Evolutionary conservation across 2,888 invertebrate genomes (phyloP).

Genomic region (Herminia tarsipennalis): DNA sequence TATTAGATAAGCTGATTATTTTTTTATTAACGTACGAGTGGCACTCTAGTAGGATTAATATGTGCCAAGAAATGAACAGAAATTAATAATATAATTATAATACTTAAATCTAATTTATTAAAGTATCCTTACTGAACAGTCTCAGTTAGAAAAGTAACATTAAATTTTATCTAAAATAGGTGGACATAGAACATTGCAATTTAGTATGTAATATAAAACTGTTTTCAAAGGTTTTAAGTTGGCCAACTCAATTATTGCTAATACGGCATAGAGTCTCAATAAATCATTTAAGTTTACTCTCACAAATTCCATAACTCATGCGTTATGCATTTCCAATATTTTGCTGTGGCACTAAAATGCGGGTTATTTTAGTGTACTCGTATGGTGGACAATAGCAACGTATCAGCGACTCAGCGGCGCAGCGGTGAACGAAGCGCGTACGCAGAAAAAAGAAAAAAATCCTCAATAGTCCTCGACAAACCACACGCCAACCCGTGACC

Average conservation of each 20-base stretch:
- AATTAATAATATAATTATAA: no score
- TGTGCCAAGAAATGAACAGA: no score
- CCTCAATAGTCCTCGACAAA: constrained; percentile 79
- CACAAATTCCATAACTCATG: constrained; percentile 57
- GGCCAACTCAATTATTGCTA: constrained; percentile 38
- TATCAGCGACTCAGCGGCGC: constrained; percentile 30
- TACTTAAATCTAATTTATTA: no score
- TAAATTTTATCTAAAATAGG: no score
- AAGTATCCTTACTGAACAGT: no score
- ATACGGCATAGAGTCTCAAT: constrained; percentile 50
- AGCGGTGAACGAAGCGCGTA: constrained; percentile 54
- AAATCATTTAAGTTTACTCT: constrained; percentile 63
- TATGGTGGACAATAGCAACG: constrained; percentile 66
- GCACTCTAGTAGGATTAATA: constrained; percentile 1
- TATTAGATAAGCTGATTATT: constrained; percentile 3
- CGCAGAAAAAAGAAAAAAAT: constrained; percentile 72
- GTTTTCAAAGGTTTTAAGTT: constrained; percentile 12
- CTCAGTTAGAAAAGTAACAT: no score
- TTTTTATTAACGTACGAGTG: constrained; percentile 1
- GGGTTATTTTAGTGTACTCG: constrained; percentile 74
- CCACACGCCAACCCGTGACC: constrained; percentile 82
- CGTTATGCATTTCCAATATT: constrained; percentile 68
- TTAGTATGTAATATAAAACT: no score
- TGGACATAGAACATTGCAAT: no score
- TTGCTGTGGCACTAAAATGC: constrained; percentile 66